Percentiles rank a stretch among this genome's conserved stretches.
phyloP scores from a whole-genome alignment of 1,140 invertebrate species.

The Calliphora vicina region DNA sequence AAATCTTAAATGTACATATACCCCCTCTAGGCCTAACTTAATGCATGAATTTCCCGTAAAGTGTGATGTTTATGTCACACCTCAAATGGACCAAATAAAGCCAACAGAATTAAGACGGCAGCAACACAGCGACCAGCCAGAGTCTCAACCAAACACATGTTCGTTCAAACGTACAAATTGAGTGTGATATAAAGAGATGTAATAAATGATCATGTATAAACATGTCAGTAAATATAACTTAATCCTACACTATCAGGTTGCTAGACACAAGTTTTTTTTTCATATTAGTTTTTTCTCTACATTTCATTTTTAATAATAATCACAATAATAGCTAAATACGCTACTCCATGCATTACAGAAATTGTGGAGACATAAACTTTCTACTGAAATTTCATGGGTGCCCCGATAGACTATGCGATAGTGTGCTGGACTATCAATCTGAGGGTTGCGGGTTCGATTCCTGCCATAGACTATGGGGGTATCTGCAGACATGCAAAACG shows the following conservation, averaged over 20 bases:
- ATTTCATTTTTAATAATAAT: not conserved
- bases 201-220: slow-evolving; percentile 31
- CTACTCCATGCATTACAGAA: not conserved
- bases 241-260: slow-evolving; percentile 30
- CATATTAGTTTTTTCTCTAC: no score
- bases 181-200: slow-evolving; percentile 32
- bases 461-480: no score
- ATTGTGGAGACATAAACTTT: no score
- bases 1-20: not conserved
- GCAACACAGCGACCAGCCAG: not conserved
- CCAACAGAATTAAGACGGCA: not conserved
- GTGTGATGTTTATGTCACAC: slow-evolving; percentile 33
- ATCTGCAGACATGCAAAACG: no score
- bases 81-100: slow-evolving; percentile 12
- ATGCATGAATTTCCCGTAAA: not conserved
- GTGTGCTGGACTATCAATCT: no score
- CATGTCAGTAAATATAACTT: slow-evolving; percentile 34
- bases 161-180: slow-evolving; percentile 23
- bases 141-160: not conserved
- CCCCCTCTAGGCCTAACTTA: not conserved
- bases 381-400: no score
- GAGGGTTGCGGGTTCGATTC: no score
- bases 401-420: no score
- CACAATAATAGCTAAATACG: not conserved
- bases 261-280: not conserved